These are phyloP conservation scores for Euwallacea similis DNA, from an alignment of 1,140 invertebrate species.

Conservation along the genomic window DNA sequence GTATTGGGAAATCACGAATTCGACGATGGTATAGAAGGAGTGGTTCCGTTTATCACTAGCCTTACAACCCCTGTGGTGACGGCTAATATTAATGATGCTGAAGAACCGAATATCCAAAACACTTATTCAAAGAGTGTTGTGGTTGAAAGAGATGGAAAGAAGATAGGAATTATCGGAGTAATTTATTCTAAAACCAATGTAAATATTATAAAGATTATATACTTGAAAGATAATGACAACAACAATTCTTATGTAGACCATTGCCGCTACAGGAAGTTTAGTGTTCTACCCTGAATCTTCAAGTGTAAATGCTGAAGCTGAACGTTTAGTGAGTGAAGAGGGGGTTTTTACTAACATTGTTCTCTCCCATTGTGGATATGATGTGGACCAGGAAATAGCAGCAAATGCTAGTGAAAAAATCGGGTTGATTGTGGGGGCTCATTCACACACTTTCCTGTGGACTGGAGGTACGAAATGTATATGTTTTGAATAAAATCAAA, in stretches of 20 bases:
- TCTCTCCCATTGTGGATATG: conserved; percentile 64
- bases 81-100: conserved; percentile 73
- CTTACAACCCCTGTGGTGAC: conserved; percentile 69
- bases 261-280: conserved; percentile 51
- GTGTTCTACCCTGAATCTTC: conserved; percentile 57
- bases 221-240: conserved; percentile 6
- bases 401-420: conserved; percentile 63
- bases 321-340: conserved; percentile 52
- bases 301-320: conserved; percentile 51
- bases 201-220: conserved; percentile 49
- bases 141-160: conserved; percentile 59
- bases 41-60: conserved; percentile 71
- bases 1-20: conserved; percentile 92
- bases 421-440: conserved; percentile 84
- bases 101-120: conserved; percentile 68
- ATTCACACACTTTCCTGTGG: conserved; percentile 68
- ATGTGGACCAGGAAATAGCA: conserved; percentile 67
- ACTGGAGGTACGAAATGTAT: conserved; percentile 41
- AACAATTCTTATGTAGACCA: conserved; percentile 41
- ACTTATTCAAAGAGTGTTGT: conserved; percentile 64
- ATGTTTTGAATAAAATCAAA: not conserved
- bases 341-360: conserved; percentile 53
- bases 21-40: conserved; percentile 73
- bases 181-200: conserved; percentile 67
- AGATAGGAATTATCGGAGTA: conserved; percentile 83